Conservation (phyloP, 2,888 invertebrate genomes). For the Merodon equestris region DNA sequence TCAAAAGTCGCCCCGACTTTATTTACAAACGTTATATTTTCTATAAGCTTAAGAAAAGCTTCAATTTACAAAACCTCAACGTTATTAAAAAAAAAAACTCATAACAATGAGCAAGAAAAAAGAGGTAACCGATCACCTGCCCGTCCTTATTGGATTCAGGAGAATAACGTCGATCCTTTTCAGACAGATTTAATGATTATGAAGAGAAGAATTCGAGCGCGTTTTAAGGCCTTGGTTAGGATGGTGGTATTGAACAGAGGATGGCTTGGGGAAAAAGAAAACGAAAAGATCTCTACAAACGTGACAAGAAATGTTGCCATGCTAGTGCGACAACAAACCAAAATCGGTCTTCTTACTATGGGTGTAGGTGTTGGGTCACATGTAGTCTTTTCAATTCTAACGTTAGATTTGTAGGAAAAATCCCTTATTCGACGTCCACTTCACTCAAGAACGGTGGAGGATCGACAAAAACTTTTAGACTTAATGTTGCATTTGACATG, state of each 20-base stretch:
- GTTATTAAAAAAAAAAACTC: too few species aligned
- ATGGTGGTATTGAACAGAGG: constrained; percentile 80
- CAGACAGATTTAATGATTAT: constrained; percentile 66
- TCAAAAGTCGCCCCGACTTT: too few species aligned
- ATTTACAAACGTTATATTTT: too few species aligned
- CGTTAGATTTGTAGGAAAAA: constrained; percentile 80
- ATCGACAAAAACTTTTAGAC: constrained; percentile 81
- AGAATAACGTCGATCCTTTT: background rate
- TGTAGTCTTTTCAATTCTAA: background rate
- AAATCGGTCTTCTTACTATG: constrained; percentile 80
- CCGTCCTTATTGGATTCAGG: background rate
- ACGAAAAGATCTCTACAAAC: constrained; percentile 70
- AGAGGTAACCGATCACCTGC: too few species aligned
- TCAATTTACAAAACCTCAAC: too few species aligned
- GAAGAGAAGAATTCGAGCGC: constrained; percentile 80
- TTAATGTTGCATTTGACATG: constrained; percentile 83
- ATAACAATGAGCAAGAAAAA: too few species aligned
- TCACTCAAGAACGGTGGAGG: constrained; percentile 81
- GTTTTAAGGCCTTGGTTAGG: constrained; percentile 81
- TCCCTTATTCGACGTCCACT: constrained; percentile 81
- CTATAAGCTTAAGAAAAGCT: too few species aligned
- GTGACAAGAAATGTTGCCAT: constrained; percentile 80
- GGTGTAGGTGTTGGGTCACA: constrained; percentile 75
- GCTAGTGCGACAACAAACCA: constrained; percentile 80
- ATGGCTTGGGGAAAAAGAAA: constrained; percentile 71